Base-by-base conservation (phyloP, 2,888 invertebrate genomes). In the Plutella xylostella region DNA sequence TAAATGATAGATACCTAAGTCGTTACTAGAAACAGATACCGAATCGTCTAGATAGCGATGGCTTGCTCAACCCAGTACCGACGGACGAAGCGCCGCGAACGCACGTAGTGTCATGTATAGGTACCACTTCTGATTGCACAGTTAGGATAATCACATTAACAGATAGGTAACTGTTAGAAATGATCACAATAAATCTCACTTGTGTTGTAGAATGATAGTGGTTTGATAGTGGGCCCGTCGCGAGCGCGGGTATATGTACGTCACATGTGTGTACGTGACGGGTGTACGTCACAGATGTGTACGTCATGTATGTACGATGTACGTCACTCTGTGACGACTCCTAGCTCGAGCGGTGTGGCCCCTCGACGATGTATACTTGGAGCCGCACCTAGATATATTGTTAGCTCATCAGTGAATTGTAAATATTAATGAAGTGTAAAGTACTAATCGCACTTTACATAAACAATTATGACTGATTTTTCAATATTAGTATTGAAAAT, bases 381-480 rank as follows among this genome's bases (percentile, higher is more conserved):
- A 71, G 70, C 69, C 62, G 56, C 72, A 41, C 37, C 72, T 65
- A 28, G 28, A 22, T 37, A 63, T 65, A n/a, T 68, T 64, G 70
- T 68, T 72, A 70, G 70, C 56, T 53, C 59, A 63, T 56, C 62
- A 57, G 71, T 68, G 62, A 67, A 57, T 61, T 79, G 80, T 82
- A 82, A 68, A 82, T 82, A 76, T 68, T 63, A 62, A 56, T 58
- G 59, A 61, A 56, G 55, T 63, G 65, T 60, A 55, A 55, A 54
- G 52, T 64, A 66, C 62, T 65, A 67, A 70, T 58, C 72, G 75
- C 77, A 78, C 75, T 64, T 59, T 68, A 72, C 66, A 65, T 54
- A 67, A 67, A 72, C 70, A 51, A 61, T 73, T 76, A 74, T 74
- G 80, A 83, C 80, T 82, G 80, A 80, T 63, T n/a, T n/a, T n/a